A percentile compares a stretch with the other conserved stretches of the same genome.
Conservation (phyloP, 2,888 invertebrate species). For the Galerucella calmariensis region DNA sequence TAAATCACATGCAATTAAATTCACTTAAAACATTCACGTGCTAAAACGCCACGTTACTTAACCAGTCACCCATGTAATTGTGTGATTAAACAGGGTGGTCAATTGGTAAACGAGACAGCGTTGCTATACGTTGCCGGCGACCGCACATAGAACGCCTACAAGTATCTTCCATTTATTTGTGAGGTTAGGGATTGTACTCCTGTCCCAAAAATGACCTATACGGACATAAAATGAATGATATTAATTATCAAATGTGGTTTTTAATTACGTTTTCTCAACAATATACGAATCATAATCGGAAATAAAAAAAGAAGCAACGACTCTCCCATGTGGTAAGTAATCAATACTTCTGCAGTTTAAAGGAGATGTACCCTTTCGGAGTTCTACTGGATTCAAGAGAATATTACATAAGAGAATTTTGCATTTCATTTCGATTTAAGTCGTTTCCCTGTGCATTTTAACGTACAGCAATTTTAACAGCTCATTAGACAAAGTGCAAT, state of each 20-base stretch:
- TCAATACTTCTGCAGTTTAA: conserved; percentile 63
- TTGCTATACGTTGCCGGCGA: not conserved
- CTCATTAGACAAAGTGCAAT: no score
- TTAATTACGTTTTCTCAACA: conserved; percentile 8
- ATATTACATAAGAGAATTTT: not conserved
- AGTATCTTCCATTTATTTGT: no score
- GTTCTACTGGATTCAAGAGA: not conserved
- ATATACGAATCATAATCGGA: conserved; percentile 31
- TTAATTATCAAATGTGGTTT: not conserved
- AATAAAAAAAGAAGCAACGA: conserved; percentile 53
- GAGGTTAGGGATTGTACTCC: no score
- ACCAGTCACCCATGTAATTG: conserved; percentile 4
- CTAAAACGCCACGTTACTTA: not conserved
- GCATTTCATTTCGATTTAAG: not conserved
- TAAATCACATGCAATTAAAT: conserved; percentile 5
- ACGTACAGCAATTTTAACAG: not conserved
- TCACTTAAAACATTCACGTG: not conserved
- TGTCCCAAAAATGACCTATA: no score
- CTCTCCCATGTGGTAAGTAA: conserved; percentile 50
- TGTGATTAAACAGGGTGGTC: not conserved
- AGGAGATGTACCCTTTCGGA: conserved; percentile 51
- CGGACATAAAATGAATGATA: not conserved
- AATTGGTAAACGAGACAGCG: not conserved
- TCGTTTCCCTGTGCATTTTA: not conserved
- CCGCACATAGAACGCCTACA: no score